These are phyloP conservation scores for Epinotia nisella DNA, from an alignment of 2,888 invertebrate genomes.

Conservation along the genomic window DNA sequence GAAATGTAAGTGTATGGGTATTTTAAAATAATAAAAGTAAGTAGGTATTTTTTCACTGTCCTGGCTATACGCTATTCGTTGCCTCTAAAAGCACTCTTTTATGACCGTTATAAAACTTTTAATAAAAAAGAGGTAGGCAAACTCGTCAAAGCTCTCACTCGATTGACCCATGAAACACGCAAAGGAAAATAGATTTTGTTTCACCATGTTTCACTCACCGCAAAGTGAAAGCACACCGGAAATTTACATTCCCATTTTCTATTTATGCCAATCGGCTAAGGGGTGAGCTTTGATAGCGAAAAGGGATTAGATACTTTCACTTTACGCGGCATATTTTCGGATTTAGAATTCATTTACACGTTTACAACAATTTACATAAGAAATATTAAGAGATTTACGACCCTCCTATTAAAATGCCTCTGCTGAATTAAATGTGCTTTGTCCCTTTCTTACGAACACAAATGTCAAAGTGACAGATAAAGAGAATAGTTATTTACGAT, in stretches of 20 bases:
- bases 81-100: neutral
- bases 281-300: constrained; percentile 44
- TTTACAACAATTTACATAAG: constrained; percentile 34
- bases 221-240: constrained; percentile 39
- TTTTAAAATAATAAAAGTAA: neutral
- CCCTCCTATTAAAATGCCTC: too few relatives aligned
- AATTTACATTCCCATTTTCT: constrained; percentile 44
- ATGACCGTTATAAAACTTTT: constrained; percentile 14
- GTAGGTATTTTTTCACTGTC: neutral
- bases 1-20: neutral
- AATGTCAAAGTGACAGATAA: too few relatives aligned
- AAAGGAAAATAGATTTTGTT: constrained; percentile 41
- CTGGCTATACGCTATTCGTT: neutral
- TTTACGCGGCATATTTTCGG: constrained; percentile 40
- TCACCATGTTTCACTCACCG: constrained; percentile 42
- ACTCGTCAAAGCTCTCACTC: constrained; percentile 40
- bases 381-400: constrained; percentile 16
- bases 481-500: too few relatives aligned
- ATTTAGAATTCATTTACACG: constrained; percentile 36
- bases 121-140: constrained; percentile 28
- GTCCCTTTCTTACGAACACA: too few relatives aligned
- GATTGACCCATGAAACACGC: constrained; percentile 42
- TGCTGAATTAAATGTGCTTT: too few relatives aligned
- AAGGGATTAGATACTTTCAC: constrained; percentile 41
- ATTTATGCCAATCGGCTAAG: constrained; percentile 44